Evolutionary conservation across 2,113 vertebrate species (phyloP).

Genomic region (Hippopotamus amphibius): DNA sequence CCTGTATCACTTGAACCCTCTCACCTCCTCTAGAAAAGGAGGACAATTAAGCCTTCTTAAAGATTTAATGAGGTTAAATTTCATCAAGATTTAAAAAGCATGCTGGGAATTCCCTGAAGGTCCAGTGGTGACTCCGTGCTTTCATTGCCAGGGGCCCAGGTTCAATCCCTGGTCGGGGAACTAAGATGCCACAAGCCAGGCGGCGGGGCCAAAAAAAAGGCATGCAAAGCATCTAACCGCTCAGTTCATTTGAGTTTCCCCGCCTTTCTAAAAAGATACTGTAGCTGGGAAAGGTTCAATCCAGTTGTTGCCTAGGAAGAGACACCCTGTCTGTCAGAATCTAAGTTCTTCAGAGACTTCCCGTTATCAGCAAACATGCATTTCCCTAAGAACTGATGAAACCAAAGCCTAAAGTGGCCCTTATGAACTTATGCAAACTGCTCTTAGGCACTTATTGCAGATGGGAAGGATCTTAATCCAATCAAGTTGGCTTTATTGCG

Average conservation of each 20-base stretch:
- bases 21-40: not conserved
- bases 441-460: not conserved
- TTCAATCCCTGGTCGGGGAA: no score
- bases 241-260: not conserved
- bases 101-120: no score
- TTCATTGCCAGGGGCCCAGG: no score
- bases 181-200: no score
- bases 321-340: not conserved
- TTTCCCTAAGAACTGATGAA: slow-evolving; percentile 5
- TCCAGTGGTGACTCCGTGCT: no score
- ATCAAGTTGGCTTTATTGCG: not conserved
- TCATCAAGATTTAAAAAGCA: not conserved
- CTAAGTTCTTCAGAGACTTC: slow-evolving; percentile 28
- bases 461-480: not conserved
- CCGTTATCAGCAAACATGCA: not conserved
- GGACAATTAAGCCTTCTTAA: not conserved
- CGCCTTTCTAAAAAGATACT: not conserved
- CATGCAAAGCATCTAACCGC: not conserved
- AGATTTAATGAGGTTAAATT: not conserved
- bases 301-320: not conserved
- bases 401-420: not conserved
- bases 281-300: not conserved
- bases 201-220: no score
- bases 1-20: not conserved
- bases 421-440: not conserved